Evolutionary conservation across 2,113 vertebrate species (phyloP), one percentile per base, ranked within the genome.

Genomic region (Hydrochoerus hydrochaeris): DNA sequence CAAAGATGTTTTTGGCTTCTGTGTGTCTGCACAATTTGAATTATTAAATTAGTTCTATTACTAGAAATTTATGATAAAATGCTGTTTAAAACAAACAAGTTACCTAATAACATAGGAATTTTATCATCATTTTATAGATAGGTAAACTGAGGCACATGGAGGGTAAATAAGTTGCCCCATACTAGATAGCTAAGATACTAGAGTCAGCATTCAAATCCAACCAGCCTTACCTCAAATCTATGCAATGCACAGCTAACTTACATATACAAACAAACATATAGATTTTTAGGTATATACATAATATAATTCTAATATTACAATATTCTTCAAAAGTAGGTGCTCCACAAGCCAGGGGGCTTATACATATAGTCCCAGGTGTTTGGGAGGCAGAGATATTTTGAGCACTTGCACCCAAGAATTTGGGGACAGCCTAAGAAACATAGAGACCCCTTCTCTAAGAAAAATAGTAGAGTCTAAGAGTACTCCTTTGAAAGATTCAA

Each of bases 31-130:
- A 71, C 63, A 58, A 49, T 32, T 16, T 88, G 13, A 3, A 78
- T 78, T 82, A 85, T 97, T 97, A 67, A 73, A 71, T 28, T 58
- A 52, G 1, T 65, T 54, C 82, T 22, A 30, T 93, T 10, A 93
- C 7, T 80, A 65, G 20, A 9, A 88, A 17, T 97, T 95, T 93
- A 6, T 78, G 17, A 3, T 35, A 49, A 57, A 28, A 26, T 5
- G 32, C 63, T 17, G 11, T 69, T 28, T 19, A 83, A 92, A 52
- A 69, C 49, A 26, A 20, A 20, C 1, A 2, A 22, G 91, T 9
- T 82, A 73, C 6, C 26, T 1, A 78, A 35, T 89, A 52, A 12
- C 3, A 2, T 80, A 71, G 24, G 1, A 49, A 87, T 7, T 75
- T 65, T 83, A 49, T 71, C 24, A 81, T 54, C 22, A 54, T 71